phyloP scores from a whole-genome alignment of 2,797 vertebrate species.

The Gymnothorax javanicus region DNA sequence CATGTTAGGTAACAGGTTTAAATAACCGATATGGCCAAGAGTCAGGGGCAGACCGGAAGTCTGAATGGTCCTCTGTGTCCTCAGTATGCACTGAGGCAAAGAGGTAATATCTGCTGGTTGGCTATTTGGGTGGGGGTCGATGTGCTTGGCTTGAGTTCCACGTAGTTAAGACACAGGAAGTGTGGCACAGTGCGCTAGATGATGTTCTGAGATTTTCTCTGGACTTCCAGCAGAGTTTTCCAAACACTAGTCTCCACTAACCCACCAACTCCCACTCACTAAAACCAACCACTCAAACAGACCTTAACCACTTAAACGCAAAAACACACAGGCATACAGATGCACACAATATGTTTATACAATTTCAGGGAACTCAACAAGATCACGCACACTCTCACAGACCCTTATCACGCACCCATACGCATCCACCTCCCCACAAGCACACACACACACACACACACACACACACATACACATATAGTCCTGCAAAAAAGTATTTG shows the following conservation, averaged over 20 bases:
- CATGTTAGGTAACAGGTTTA: constrained; percentile 10
- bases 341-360: too few species aligned
- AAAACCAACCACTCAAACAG: background rate
- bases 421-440: constrained; percentile 1
- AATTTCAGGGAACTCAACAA: too few species aligned
- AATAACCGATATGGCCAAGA: background rate
- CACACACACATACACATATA: background rate
- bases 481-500: background rate
- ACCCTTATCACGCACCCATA: too few species aligned
- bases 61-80: background rate
- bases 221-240: background rate
- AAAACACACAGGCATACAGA: background rate
- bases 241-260: background rate
- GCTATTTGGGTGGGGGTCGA: background rate
- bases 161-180: background rate
- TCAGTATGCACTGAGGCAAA: background rate
- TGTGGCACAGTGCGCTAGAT: background rate
- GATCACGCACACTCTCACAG: too few species aligned
- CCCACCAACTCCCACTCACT: background rate
- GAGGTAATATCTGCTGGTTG: background rate
- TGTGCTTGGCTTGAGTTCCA: background rate
- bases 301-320: background rate
- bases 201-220: background rate
- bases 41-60: background rate
- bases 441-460: constrained; percentile 6